phyloP scores from a whole-genome alignment of 2,113 vertebrate species.

The Corythornis cristatus region DNA sequence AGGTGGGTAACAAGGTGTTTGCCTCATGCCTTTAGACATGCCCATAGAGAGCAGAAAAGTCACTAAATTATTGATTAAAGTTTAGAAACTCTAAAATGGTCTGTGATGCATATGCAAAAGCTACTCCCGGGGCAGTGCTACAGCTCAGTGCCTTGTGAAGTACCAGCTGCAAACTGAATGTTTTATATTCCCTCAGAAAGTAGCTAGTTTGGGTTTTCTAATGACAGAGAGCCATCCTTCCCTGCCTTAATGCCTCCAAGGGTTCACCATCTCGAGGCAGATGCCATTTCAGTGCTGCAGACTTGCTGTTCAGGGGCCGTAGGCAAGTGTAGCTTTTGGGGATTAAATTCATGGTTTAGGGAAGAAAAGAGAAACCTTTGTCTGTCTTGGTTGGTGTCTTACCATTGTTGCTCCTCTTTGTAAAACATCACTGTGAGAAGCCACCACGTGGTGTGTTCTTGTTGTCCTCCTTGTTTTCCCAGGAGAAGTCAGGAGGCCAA shows the following conservation, averaged over 20 bases:
- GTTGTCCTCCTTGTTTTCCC: background rate
- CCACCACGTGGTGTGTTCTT: background rate
- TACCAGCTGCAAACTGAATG: background rate
- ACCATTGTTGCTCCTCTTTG: background rate
- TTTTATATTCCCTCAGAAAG: background rate
- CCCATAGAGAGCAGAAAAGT: background rate
- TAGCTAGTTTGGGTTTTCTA: background rate
- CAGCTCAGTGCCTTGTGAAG: background rate
- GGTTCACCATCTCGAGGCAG: background rate
- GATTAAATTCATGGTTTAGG: background rate
- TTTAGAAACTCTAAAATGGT: background rate
- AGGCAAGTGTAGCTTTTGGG: background rate
- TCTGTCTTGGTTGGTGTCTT: background rate
- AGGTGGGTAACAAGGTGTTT: background rate
- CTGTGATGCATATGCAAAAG: background rate
- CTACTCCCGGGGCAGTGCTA: background rate
- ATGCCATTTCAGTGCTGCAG: background rate
- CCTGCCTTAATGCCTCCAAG: background rate
- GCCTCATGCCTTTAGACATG: background rate
- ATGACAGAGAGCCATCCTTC: background rate
- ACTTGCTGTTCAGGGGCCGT: background rate
- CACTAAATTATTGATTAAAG: background rate
- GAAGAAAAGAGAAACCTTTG: background rate
- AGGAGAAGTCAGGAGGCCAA: background rate
- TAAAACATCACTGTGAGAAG: background rate